Base-by-base conservation (phyloP, 2,113 vertebrate species). In the Carollia perspicillata region DNA sequence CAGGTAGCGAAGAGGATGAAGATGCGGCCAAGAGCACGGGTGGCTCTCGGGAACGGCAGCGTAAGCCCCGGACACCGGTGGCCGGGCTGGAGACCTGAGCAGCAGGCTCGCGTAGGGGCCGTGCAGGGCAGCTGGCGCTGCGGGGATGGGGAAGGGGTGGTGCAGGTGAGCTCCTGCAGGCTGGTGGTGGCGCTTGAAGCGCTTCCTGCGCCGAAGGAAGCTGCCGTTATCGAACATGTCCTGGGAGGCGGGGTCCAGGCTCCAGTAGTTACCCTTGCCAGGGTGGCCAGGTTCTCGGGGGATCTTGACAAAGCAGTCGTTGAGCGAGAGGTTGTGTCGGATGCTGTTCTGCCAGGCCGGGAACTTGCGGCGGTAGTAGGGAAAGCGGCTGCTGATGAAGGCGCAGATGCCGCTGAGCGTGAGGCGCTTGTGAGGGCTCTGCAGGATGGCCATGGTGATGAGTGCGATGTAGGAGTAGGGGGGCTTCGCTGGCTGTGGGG, bases 221-320 rank as follows among this genome's bases (percentile, higher is more conserved):
- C 99, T 99, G 95, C 99, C 99, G 93, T 99, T 99, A 98, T 99
- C 99, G 91, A 99, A 99, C 99, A 99, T 99, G 98, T 99, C 99
- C 97, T 98, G 99, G 2, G 99, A 99, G 3, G 99, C 99, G 1
- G 99, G 99, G 95, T 99, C 99, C 95, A 99, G 98, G 53, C 99
- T 98, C 99, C 99, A 99, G 98, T 99, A 99, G 98, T 99, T 99
- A 84, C 99, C 99, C 96, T 99, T 99, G n/a, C 99, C 99, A 0
- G 99, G 99, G 81, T 99, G 99, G 1, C 99, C 99, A 0, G 99
- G 99, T n/a, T 99, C 99, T 88, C 99, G 98, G 26, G 99, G 99
- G 87, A 99, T 99, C 98, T 99, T 99, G 96, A 99, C 98, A 97
- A 99, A 99, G 95, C 99, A 99, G 98, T 99, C 99, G 93, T 99